Percentiles rank a stretch among this genome's conserved stretches.
phyloP scores from a whole-genome alignment of 2,113 vertebrate species.

The human (Homo sapiens) region DNA sequence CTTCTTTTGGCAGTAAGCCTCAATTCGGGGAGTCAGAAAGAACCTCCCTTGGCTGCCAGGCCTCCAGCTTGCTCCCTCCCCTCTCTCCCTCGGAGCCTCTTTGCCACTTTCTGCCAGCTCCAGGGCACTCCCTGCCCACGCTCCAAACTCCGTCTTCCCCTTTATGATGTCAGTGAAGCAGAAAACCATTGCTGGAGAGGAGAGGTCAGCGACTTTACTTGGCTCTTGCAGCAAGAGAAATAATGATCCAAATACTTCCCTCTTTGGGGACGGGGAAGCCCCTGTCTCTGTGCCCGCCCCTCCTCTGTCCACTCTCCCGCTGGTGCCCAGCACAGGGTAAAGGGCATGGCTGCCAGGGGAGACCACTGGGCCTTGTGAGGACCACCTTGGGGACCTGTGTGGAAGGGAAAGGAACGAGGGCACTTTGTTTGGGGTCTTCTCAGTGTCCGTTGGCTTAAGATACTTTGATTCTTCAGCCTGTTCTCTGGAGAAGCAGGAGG shows the following conservation, averaged over 20 bases:
- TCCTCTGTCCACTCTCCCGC: not conserved
- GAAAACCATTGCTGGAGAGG: not conserved
- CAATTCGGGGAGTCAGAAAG: not conserved
- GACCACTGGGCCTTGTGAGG: too few species aligned
- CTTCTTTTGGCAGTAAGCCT: not conserved
- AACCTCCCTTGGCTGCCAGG: not conserved
- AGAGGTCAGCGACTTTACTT: rapidly evolving
- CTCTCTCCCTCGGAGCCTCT: not conserved
- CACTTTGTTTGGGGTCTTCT: not conserved
- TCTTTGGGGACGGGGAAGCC: not conserved
- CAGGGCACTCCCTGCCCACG: rapidly evolving
- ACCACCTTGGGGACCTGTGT: not conserved
- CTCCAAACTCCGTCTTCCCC: not conserved
- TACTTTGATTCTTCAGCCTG: not conserved
- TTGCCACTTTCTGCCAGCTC: not conserved
- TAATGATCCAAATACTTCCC: not conserved
- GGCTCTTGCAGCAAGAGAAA: not conserved
- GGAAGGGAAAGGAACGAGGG: not conserved
- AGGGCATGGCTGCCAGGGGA: not conserved
- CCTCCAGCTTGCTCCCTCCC: not conserved
- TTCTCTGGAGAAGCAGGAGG: not conserved
- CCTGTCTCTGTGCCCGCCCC: not conserved
- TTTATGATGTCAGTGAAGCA: not conserved
- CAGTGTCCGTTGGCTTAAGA: rapidly evolving
- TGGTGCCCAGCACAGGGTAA: too few species aligned